phyloP scores from a whole-genome alignment of 2,113 vertebrate species.

The Probosciger aterrimus region DNA sequence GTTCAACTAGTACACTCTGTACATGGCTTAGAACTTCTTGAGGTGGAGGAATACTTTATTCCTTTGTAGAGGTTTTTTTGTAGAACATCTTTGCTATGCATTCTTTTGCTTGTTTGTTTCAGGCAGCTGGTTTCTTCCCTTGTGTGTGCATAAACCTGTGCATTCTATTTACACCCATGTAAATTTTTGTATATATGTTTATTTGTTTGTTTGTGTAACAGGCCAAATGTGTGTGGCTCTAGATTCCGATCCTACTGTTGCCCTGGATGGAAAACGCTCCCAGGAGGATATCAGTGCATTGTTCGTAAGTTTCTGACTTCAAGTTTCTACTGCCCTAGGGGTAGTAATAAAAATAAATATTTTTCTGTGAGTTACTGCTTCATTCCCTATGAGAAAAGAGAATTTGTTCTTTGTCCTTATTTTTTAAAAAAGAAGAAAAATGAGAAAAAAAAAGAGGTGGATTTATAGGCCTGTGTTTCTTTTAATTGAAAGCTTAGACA shows the following conservation, averaged over 20 bases:
- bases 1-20: neutral
- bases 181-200: neutral
- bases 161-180: neutral
- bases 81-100: fast-evolving
- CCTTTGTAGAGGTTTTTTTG: neutral
- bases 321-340: neutral
- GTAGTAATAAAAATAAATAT: neutral
- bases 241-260: constrained; percentile 80
- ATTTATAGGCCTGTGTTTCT: neutral
- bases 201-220: constrained; percentile 43
- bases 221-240: constrained; percentile 83
- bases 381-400: neutral
- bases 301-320: constrained; percentile 76
- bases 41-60: neutral
- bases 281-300: constrained; percentile 80
- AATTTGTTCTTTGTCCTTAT: neutral
- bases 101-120: neutral
- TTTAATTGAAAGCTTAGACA: neutral
- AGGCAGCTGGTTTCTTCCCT: neutral
- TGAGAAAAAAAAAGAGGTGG: no score
- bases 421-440: neutral
- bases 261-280: constrained; percentile 79
- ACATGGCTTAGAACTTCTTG: neutral
- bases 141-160: neutral
- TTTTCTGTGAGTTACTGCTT: neutral